Percentiles rank a stretch among this genome's conserved stretches.
Evolutionary conservation across 2,797 vertebrate genomes (phyloP).

Genomic region (Rhynchonycteris naso): DNA sequence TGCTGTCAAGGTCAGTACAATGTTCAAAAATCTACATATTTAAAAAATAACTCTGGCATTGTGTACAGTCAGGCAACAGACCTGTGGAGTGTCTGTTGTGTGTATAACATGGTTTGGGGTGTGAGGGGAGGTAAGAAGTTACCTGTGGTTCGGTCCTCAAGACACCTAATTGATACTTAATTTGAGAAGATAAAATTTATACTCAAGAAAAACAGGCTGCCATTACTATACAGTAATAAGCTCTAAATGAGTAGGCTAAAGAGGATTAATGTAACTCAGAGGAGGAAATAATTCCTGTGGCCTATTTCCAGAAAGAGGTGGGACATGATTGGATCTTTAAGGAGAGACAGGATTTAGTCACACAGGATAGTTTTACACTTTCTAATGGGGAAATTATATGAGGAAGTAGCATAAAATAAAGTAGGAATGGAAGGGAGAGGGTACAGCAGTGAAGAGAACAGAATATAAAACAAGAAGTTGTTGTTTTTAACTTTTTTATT

Average conservation of each 20-base stretch:
- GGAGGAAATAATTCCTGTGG: not conserved
- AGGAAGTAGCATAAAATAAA: not conserved
- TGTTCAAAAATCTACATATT: not conserved
- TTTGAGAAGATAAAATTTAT: conserved; percentile 35
- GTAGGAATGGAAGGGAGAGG: not conserved
- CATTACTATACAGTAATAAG: not conserved
- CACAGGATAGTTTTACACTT: not conserved
- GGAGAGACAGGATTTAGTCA: not conserved
- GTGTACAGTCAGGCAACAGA: not conserved
- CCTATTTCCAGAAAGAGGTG: not conserved
- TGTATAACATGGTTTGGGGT: not conserved
- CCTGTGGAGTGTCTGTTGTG: not conserved
- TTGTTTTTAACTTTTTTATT: too few relatives aligned
- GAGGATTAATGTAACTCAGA: not conserved
- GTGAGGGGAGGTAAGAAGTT: not conserved
- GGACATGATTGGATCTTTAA: not conserved
- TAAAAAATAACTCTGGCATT: not conserved
- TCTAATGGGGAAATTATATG: not conserved
- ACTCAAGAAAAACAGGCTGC: not conserved
- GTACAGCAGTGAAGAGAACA: not conserved
- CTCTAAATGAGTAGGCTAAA: not conserved
- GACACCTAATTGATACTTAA: not conserved
- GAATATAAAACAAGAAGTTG: not conserved
- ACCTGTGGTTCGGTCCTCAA: not conserved
- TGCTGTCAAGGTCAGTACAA: conserved; percentile 92